These are phyloP conservation scores for Phyllotreta striolata DNA, from an alignment of 2,888 invertebrate species.

Conservation along the genomic window DNA sequence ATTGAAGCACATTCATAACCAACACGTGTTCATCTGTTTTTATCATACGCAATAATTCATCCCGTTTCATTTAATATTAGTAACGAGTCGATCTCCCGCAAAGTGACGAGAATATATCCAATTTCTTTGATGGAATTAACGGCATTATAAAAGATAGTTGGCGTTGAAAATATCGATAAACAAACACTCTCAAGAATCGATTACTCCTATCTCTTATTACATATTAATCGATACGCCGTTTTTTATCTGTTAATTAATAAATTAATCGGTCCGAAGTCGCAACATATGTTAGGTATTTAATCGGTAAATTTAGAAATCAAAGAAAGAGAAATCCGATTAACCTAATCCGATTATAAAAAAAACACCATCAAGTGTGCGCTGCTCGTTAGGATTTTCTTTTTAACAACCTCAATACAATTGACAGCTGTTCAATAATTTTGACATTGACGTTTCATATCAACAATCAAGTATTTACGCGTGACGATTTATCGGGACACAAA, in stretches of 20 bases:
- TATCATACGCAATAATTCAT: not conserved
- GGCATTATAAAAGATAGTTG: too few relatives aligned
- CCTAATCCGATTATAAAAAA: not conserved
- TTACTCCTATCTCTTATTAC: too few relatives aligned
- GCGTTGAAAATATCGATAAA: too few relatives aligned
- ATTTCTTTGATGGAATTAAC: too few relatives aligned
- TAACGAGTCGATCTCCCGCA: not conserved
- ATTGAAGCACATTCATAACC: not conserved
- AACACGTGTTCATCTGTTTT: slow-evolving; percentile 14
- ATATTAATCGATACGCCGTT: too few relatives aligned
- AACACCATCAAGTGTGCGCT: not conserved
- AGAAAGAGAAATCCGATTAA: slow-evolving; percentile 8
- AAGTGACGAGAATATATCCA: not conserved
- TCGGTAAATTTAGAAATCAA: not conserved
- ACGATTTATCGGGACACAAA: too few relatives aligned
- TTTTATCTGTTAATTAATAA: too few relatives aligned
- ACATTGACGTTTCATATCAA: too few relatives aligned
- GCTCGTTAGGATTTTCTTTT: not conserved
- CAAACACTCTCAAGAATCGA: too few relatives aligned
- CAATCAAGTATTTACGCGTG: too few relatives aligned
- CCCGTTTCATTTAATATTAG: slow-evolving; percentile 6
- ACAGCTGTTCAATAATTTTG: not conserved
- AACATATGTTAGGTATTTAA: too few relatives aligned
- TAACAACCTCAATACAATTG: not conserved
- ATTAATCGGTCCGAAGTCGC: too few relatives aligned